phyloP scores from a whole-genome alignment of 1,140 invertebrate genomes.

The Panulirus ornatus region DNA sequence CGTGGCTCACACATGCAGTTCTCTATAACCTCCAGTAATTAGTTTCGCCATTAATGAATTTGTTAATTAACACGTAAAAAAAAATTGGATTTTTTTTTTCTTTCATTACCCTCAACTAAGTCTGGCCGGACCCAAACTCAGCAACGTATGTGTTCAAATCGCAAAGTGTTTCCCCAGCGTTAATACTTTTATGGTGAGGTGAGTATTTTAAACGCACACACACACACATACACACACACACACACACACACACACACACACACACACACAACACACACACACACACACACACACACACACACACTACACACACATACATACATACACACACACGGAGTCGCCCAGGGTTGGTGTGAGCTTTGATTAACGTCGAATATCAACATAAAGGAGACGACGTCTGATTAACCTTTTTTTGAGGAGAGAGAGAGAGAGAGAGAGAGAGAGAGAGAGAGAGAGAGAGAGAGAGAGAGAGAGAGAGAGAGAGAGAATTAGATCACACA shows the following conservation, averaged over 20 bases:
- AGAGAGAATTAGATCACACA: too few species aligned
- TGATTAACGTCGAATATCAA: conserved; percentile 4
- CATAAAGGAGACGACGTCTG: neutral
- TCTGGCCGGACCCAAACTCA: too few species aligned
- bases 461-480: neutral
- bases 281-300: neutral
- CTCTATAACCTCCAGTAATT: too few species aligned
- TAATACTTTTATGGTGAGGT: too few species aligned
- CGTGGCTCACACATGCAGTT: too few species aligned
- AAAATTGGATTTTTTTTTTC: too few species aligned
- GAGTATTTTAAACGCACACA: neutral
- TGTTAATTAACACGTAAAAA: too few species aligned
- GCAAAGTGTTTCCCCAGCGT: too few species aligned
- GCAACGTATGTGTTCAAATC: neutral
- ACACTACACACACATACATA: neutral
- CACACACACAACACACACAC: neutral
- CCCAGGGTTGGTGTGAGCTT: neutral
- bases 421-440: neutral
- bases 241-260: neutral
- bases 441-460: neutral
- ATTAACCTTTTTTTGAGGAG: neutral
- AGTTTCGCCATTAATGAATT: too few species aligned
- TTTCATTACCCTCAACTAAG: too few species aligned
- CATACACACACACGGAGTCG: neutral
- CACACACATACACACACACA: neutral